phyloP scores from a whole-genome alignment of 2,888 invertebrate genomes.

The Agriopis marginaria region DNA sequence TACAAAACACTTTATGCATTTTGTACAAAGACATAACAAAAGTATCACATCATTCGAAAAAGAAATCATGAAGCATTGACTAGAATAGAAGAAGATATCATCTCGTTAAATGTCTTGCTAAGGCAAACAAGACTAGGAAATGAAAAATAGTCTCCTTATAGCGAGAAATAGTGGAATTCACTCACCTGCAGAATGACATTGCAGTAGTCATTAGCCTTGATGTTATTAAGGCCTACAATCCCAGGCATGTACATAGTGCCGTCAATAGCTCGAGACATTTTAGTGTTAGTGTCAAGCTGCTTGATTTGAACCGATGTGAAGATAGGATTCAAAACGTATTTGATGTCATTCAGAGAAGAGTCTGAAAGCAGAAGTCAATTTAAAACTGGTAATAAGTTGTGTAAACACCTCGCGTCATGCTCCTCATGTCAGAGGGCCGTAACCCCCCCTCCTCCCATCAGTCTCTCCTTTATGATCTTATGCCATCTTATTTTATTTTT shows the following conservation, averaged over 20 bases:
- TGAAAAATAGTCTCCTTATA: too few relatives aligned
- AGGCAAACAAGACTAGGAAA: too few relatives aligned
- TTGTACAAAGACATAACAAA: too few relatives aligned
- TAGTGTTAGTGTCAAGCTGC: slow-evolving; percentile 92
- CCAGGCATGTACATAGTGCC: slow-evolving; percentile 98
- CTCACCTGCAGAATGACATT: slow-evolving; percentile 98
- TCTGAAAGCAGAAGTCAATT: slow-evolving; percentile 81
- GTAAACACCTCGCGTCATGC: not conserved
- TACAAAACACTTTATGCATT: too few relatives aligned
- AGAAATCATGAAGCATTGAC: too few relatives aligned
- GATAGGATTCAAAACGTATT: slow-evolving; percentile 99
- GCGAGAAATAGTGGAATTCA: not conserved
- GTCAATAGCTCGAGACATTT: slow-evolving; percentile 97
- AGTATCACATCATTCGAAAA: too few relatives aligned
- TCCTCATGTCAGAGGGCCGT: too few relatives aligned
- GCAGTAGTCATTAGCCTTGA: slow-evolving; percentile 99
- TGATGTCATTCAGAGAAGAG: slow-evolving; percentile 98
- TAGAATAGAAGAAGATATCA: too few relatives aligned
- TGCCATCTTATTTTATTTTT: too few relatives aligned
- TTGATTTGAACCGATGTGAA: slow-evolving; percentile 94
- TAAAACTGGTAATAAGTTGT: not conserved
- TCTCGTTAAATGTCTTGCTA: too few relatives aligned
- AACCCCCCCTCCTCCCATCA: too few relatives aligned
- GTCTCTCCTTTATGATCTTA: too few relatives aligned
- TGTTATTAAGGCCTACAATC: slow-evolving; percentile 99